These are phyloP conservation scores for Crotalus helleri DNA, from an alignment of 2,113 vertebrate genomes.

Conservation along the genomic window DNA sequence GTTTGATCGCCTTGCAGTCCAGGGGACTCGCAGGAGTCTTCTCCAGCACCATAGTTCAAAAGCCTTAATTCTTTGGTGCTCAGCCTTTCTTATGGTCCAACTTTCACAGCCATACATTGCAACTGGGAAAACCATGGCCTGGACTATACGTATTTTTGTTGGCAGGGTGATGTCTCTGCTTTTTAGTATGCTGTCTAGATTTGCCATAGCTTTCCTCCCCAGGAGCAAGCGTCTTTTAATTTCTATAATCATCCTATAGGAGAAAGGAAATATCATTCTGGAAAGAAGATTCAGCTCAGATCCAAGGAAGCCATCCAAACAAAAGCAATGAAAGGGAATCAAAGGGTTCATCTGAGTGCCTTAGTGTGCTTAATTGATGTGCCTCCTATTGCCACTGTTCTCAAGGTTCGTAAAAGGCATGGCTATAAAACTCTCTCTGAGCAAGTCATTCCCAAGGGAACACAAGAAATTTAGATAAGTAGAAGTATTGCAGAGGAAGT, in stretches of 20 bases:
- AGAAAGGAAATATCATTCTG: background rate
- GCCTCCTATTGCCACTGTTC: background rate
- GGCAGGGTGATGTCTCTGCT: no score
- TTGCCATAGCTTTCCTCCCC: no score
- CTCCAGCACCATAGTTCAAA: no score
- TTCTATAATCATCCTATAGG: background rate
- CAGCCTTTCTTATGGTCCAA: no score
- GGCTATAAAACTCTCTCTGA: background rate
- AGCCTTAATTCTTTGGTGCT: no score
- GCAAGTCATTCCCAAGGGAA: background rate
- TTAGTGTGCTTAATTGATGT: background rate
- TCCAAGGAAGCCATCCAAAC: accelerated
- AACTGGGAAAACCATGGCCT: no score
- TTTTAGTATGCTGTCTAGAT: no score
- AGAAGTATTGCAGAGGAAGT: background rate
- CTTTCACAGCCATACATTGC: no score
- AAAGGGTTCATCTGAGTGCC: background rate
- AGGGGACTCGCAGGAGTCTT: no score
- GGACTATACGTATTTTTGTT: no score
- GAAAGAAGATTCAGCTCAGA: accelerated
- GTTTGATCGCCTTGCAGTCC: no score
- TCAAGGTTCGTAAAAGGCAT: background rate
- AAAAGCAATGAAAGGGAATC: accelerated
- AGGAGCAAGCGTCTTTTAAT: no score
- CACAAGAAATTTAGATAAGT: background rate